phyloP scores from a whole-genome alignment of 2,888 invertebrate species.

The Sphaerophoria rueppellii region DNA sequence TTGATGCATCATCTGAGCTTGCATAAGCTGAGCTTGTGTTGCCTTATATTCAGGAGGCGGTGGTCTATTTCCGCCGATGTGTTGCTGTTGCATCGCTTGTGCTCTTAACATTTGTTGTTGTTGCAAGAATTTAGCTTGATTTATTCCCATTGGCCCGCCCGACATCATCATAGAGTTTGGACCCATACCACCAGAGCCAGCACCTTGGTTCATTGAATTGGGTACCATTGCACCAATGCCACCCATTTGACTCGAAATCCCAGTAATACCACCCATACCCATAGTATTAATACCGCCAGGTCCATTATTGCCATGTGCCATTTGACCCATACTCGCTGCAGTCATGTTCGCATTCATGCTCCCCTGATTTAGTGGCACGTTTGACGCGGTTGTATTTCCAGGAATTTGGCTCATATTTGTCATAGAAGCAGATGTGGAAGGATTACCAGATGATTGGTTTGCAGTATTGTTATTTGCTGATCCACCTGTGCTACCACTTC shows the following conservation, averaged over 20 bases:
- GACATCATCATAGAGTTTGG: constrained; percentile 75
- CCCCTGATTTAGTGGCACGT: constrained; percentile 79
- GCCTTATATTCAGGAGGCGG: constrained; percentile 94
- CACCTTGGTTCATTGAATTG: constrained; percentile 78
- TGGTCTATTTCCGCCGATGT: constrained; percentile 85
- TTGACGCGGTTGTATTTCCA: constrained; percentile 73
- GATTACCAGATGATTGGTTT: constrained; percentile 69
- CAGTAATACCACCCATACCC: constrained; percentile 75
- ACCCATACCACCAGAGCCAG: constrained; percentile 73
- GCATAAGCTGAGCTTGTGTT: constrained; percentile 82
- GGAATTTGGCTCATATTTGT: constrained; percentile 69
- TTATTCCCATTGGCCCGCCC: constrained; percentile 78
- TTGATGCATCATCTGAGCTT: constrained; percentile 84
- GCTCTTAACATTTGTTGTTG: constrained; percentile 85
- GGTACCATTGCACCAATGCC: constrained; percentile 76
- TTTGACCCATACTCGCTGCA: constrained; percentile 73
- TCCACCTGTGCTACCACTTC: constrained; percentile 74
- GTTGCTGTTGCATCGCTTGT: constrained; percentile 81
- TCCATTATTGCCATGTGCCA: constrained; percentile 74
- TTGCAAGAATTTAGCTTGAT: constrained; percentile 87
- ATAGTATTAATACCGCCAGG: constrained; percentile 74
- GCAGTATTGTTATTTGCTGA: constrained; percentile 69
- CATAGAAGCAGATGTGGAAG: constrained; percentile 63
- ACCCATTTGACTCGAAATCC: constrained; percentile 74
- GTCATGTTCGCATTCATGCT: constrained; percentile 78